Evolutionary conservation across 2,888 invertebrate species (phyloP), one percentile per base, ranked within the genome.

Genomic region (Furcula furcula): DNA sequence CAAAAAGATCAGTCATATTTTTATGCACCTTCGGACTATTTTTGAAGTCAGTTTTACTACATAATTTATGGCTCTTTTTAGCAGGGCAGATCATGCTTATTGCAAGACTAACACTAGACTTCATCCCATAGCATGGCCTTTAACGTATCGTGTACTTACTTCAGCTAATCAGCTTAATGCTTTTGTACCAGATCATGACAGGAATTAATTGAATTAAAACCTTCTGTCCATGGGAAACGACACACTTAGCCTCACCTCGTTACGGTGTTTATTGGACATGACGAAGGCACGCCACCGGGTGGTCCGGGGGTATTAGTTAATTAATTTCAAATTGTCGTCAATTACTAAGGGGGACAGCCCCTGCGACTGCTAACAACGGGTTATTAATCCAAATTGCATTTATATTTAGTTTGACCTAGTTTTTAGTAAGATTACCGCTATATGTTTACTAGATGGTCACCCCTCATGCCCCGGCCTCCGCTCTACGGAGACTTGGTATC

Each of bases 321-420:
- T 27, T 27, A 27, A 27, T 36, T 33, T 35, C 20, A 42, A 55
- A 58, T 55, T 44, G 38, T 40, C 46, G 44, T 40, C 50, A 49
- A 55, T 49, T 38, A 40, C 47, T 32, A 11, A 15, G 49, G 33
- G n/a, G 34, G 29, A 29, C 29, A 4, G 18, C 30, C 16, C n/a
- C 35, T 27, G 26, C 42, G 41, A 43, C 46, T 55, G 46, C n/a
- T 31, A 21, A 39, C 25, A 34, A 34, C 20, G 26, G 36, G 23
- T 15, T 38, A 59, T 51, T 59, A 55, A 42, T 55, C 40, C 38
- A 31, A 54, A 55, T 58, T 31, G 41, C 34, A 26, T 19, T 7
- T 36, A 26, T 42, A 20, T 31, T 19, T 26, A 45, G 15, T 10
- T 9, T 4, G 27, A 55, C 59, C 51, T 31, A 49, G 38, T 58